These are phyloP conservation scores for Rhea pennata DNA, from an alignment of 2,113 vertebrate genomes.

Conservation along the genomic window DNA sequence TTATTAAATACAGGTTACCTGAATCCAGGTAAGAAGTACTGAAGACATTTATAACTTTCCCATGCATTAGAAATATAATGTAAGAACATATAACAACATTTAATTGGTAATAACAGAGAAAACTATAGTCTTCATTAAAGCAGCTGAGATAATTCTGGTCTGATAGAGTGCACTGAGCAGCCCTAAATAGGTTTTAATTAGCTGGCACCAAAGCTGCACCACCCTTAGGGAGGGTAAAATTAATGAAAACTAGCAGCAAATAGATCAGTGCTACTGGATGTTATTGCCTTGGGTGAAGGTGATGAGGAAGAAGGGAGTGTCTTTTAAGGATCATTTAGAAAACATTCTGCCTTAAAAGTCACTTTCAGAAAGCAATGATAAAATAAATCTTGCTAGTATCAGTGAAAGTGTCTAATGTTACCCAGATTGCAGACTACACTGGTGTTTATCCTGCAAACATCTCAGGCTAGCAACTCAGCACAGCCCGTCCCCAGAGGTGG, in stretches of 20 bases:
- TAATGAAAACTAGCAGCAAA: constrained; percentile 74
- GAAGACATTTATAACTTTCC: constrained; percentile 19
- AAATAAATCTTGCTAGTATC: constrained; percentile 3
- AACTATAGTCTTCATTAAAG: constrained; percentile 70
- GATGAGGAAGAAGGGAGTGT: constrained; percentile 42
- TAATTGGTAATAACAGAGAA: constrained; percentile 74
- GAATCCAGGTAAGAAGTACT: background rate
- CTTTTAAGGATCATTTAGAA: constrained; percentile 61
- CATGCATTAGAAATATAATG: constrained; percentile 33
- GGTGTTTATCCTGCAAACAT: background rate
- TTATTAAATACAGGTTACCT: constrained; percentile 8
- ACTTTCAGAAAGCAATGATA: constrained; percentile 45
- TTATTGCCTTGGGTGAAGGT: constrained; percentile 64
- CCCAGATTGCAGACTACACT: background rate
- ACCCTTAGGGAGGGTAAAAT: constrained; percentile 76
- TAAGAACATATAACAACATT: constrained; percentile 56
- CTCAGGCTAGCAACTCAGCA: background rate
- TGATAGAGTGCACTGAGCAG: constrained; percentile 75
- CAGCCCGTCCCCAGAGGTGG: fast-evolving
- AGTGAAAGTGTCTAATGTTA: background rate
- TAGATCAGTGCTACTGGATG: constrained; percentile 65
- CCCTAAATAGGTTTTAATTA: constrained; percentile 81
- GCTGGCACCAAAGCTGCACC: constrained; percentile 73
- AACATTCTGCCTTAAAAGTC: constrained; percentile 34
- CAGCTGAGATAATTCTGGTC: constrained; percentile 68